phyloP scores from a whole-genome alignment of 2,797 vertebrate genomes.

The Cottoperca gobio region DNA sequence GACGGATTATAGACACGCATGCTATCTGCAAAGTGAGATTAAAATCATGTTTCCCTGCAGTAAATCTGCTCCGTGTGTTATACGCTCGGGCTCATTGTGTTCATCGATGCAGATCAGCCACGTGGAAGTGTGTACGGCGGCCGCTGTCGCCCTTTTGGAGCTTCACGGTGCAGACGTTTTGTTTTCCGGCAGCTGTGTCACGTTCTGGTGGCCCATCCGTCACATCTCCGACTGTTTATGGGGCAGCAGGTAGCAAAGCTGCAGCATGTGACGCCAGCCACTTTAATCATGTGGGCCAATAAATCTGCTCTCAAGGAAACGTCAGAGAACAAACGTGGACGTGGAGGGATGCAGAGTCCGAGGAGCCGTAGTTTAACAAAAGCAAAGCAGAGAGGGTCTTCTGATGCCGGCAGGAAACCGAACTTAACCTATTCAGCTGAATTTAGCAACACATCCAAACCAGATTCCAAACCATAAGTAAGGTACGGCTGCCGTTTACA shows the following conservation, averaged over 20 bases:
- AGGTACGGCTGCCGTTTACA: neutral
- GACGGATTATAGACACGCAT: slow-evolving; percentile 43
- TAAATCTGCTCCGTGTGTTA: slow-evolving; percentile 17
- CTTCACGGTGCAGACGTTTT: slow-evolving; percentile 45
- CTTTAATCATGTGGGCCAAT: slow-evolving; percentile 62
- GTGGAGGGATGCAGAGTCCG: neutral
- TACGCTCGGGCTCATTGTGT: neutral
- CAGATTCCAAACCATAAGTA: neutral
- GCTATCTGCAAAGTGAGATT: slow-evolving; percentile 29
- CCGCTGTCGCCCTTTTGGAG: neutral
- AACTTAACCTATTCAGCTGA: neutral
- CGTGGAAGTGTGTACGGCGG: neutral
- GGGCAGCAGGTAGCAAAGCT: slow-evolving; percentile 21
- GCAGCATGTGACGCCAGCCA: slow-evolving; percentile 26
- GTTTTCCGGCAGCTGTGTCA: slow-evolving; percentile 41
- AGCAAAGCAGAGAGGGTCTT: neutral
- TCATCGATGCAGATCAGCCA: slow-evolving; percentile 19
- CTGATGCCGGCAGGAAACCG: neutral
- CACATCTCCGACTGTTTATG: slow-evolving; percentile 48
- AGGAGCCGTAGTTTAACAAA: neutral
- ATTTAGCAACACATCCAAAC: neutral
- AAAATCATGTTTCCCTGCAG: slow-evolving; percentile 28
- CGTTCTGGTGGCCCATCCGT: slow-evolving; percentile 40
- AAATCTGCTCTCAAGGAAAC: slow-evolving; percentile 55
- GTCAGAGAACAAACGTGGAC: slow-evolving; percentile 23